A percentile compares a stretch with the other conserved stretches of the same genome.
phyloP scores from a whole-genome alignment of 2,797 vertebrate species.

The Acanthurus lineatus region DNA sequence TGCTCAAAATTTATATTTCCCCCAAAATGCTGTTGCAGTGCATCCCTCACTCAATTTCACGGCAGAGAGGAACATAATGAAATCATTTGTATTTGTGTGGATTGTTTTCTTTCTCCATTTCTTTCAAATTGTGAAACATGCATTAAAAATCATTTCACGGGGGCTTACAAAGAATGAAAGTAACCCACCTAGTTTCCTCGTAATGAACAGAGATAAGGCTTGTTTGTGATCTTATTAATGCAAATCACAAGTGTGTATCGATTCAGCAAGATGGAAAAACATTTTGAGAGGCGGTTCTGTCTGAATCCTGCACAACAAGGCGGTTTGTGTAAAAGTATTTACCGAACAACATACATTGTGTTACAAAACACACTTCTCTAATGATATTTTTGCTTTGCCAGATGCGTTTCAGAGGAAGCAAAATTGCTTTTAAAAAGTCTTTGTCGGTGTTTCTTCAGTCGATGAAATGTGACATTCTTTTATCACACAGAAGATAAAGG shows the following conservation, averaged over 20 bases:
- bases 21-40: conserved; percentile 13
- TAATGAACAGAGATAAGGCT: conserved; percentile 47
- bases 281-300: conserved; percentile 1
- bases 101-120: conserved; percentile 44
- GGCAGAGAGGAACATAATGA: conserved; percentile 51
- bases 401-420: background rate
- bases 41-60: conserved; percentile 60
- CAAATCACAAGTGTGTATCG: conserved; percentile 28
- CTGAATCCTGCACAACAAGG: background rate
- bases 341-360: background rate
- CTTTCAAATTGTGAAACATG: conserved; percentile 52
- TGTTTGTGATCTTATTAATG: conserved; percentile 34
- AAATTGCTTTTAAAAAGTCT: background rate
- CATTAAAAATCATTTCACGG: conserved; percentile 56
- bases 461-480: background rate
- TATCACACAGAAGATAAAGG: background rate
- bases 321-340: background rate
- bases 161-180: conserved; percentile 43
- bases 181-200: conserved; percentile 15
- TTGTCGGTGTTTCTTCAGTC: no score
- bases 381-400: background rate
- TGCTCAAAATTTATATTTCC: conserved; percentile 13
- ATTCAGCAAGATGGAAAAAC: conserved; percentile 17
- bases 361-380: background rate
- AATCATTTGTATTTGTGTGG: conserved; percentile 39